Percentiles rank a stretch among this genome's conserved stretches.
Evolutionary conservation across 2,797 vertebrate genomes (phyloP).

Genomic region (Pogonophryne albipinna): DNA sequence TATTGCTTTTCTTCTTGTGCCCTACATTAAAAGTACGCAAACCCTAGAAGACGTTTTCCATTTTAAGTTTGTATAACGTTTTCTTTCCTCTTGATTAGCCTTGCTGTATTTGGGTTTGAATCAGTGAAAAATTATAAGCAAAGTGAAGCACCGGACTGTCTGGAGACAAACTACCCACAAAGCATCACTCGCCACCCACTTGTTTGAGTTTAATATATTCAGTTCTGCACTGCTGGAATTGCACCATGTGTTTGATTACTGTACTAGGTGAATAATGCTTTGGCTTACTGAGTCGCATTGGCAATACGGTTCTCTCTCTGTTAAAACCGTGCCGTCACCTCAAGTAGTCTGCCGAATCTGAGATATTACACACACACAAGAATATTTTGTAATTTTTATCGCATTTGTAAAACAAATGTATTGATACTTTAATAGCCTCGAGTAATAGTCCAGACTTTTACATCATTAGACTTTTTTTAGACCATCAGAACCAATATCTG

Average conservation of each 20-base stretch:
- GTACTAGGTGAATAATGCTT: conserved; percentile 45
- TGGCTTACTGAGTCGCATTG: conserved; percentile 39
- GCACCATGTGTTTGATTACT: conserved; percentile 42
- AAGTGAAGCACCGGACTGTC: conserved; percentile 27
- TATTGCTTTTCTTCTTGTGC: conserved; percentile 43
- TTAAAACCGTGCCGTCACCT: conserved; percentile 51
- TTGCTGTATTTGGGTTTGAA: conserved; percentile 59
- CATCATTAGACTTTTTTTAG: conserved; percentile 29
- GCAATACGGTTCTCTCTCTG: conserved; percentile 32
- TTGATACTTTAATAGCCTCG: conserved; percentile 54
- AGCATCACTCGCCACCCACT: conserved; percentile 43
- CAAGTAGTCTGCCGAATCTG: conserved; percentile 31
- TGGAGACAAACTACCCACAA: conserved; percentile 34
- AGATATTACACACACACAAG: conserved; percentile 53
- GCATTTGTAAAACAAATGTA: conserved; percentile 55
- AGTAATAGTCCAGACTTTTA: conserved; percentile 45
- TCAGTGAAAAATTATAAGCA: conserved; percentile 59
- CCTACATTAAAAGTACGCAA: conserved; percentile 21
- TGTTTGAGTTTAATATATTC: conserved; percentile 37
- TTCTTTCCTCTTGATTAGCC: conserved; percentile 56
- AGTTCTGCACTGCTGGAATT: conserved; percentile 38
- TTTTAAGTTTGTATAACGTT: conserved; percentile 57
- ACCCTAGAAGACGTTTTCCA: conserved; percentile 43
- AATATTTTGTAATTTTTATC: conserved; percentile 59
- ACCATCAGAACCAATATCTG: conserved; percentile 13